phyloP scores from a whole-genome alignment of 2,888 invertebrate species.

The Lomographa bimaculata region DNA sequence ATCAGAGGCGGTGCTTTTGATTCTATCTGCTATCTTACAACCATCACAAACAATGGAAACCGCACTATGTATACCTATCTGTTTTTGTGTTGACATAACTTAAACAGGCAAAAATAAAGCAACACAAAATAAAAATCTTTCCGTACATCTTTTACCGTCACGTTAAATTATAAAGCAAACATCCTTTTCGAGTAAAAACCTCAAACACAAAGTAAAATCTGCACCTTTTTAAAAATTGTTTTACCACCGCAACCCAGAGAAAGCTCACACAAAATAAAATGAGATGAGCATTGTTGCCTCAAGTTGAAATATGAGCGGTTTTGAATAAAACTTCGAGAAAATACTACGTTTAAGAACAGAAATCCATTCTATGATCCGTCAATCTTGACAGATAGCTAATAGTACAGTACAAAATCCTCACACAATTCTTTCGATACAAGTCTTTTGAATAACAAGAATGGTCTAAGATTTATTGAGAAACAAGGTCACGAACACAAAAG shows the following conservation, averaged over 20 bases:
- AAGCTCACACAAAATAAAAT: conserved; percentile 41
- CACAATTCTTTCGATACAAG: conserved; percentile 25
- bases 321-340: conserved; percentile 43
- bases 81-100: no score
- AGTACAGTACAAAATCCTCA: conserved; percentile 25
- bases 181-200: conserved; percentile 10
- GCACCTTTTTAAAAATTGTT: conserved; percentile 21
- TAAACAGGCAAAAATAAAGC: no score
- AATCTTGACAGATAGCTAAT: conserved; percentile 35
- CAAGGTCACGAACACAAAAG: conserved; percentile 34
- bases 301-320: conserved; percentile 49
- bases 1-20: no score
- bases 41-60: no score
- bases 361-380: conserved; percentile 38
- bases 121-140: neutral
- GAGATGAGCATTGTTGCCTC: conserved; percentile 39
- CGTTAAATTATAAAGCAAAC: conserved; percentile 10
- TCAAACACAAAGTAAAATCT: conserved; percentile 16
- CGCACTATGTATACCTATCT: no score
- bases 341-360: conserved; percentile 41
- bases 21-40: no score
- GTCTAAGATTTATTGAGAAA: conserved; percentile 36
- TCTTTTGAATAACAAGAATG: conserved; percentile 37
- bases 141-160: neutral
- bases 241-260: conserved; percentile 31